phyloP scores from a whole-genome alignment of 2,113 vertebrate species.

The Orthonyx spaldingii region DNA sequence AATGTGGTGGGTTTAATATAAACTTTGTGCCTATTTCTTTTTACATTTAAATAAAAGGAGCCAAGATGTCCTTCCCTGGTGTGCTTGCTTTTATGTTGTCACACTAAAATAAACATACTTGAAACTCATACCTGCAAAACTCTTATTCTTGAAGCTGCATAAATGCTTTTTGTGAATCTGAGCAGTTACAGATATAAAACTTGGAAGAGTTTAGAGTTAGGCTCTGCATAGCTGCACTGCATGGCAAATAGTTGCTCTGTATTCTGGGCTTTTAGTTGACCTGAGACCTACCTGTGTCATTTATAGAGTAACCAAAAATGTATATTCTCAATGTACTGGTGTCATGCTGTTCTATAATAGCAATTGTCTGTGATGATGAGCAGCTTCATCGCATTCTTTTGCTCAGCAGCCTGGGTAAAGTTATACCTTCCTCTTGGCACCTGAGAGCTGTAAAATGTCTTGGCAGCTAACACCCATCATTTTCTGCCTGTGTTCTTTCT shows the following conservation, averaged over 20 bases:
- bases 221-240: not conserved
- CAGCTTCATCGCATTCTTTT: not conserved
- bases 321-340: not conserved
- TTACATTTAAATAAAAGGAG: not conserved
- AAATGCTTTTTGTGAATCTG: not conserved
- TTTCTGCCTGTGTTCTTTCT: conserved; percentile 27
- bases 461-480: conserved; percentile 39
- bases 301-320: not conserved
- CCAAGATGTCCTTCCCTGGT: not conserved
- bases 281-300: not conserved
- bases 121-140: not conserved
- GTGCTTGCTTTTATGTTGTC: not conserved
- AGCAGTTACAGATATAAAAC: not conserved
- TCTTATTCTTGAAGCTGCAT: not conserved
- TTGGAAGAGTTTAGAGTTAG: not conserved
- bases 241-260: not conserved
- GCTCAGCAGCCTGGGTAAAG: not conserved
- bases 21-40: not conserved
- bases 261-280: not conserved
- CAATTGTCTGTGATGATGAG: not conserved
- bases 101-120: not conserved
- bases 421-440: not conserved
- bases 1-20: not conserved
- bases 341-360: not conserved
- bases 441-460: not conserved